Evolutionary conservation across 2,113 vertebrate genomes (phyloP).

Genomic region (Dendrocopos noguchii): DNA sequence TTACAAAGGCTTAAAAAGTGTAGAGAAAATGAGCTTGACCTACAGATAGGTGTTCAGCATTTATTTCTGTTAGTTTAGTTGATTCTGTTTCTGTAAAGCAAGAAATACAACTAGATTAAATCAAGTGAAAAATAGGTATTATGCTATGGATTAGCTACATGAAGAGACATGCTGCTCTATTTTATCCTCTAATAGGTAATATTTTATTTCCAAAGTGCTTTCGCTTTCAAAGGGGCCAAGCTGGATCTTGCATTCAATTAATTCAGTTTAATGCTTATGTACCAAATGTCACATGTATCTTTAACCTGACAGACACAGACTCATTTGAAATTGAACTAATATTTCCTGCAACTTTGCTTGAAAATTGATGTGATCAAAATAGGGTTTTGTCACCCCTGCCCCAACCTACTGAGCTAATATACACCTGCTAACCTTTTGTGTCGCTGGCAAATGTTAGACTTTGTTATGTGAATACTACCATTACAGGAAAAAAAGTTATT

Average conservation of each 20-base stretch:
- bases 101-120: neutral
- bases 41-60: neutral
- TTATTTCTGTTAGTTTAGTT: neutral
- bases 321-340: neutral
- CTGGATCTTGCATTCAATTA: neutral
- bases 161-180: neutral
- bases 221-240: neutral
- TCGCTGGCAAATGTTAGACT: neutral
- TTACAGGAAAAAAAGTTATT: neutral
- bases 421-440: neutral
- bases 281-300: neutral
- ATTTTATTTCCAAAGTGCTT: neutral
- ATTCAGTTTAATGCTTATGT: neutral
- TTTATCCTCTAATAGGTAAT: neutral
- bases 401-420: neutral
- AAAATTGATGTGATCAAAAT: neutral
- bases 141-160: neutral
- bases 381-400: neutral
- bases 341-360: neutral
- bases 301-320: neutral
- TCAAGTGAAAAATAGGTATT: neutral
- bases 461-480: neutral
- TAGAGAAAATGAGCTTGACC: neutral
- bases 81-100: neutral
- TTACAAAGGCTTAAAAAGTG: neutral